phyloP scores from a whole-genome alignment of 2,113 vertebrate genomes.

The Hyaena hyaena region DNA sequence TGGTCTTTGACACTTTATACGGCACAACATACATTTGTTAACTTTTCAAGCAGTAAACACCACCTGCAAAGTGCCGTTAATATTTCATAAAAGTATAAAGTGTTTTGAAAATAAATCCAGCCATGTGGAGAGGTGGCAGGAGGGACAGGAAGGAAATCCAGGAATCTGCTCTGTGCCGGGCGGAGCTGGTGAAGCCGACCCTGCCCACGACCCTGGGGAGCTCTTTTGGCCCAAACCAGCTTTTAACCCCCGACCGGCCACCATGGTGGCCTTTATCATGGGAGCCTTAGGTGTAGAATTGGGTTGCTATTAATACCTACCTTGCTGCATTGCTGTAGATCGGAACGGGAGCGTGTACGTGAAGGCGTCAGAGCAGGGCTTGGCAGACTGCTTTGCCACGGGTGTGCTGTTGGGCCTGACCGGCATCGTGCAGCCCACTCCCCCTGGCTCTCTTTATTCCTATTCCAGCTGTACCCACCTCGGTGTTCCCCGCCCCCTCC shows the following conservation, averaged over 20 bases:
- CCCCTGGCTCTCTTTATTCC: too few relatives aligned
- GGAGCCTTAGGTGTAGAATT: not conserved
- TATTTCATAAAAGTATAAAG: conserved; percentile 73
- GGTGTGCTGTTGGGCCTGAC: not conserved
- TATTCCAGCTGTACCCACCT: too few relatives aligned
- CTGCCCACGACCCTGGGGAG: not conserved
- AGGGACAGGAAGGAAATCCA: not conserved
- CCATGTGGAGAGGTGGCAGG: conserved; percentile 50
- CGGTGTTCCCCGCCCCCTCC: too few relatives aligned
- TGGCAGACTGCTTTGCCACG: not conserved
- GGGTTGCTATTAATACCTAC: not conserved
- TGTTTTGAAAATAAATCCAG: conserved; percentile 75
- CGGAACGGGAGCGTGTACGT: not conserved
- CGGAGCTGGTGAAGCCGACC: too few relatives aligned
- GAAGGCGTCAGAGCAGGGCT: not conserved
- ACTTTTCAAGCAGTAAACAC: conserved; percentile 61
- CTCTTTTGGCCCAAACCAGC: not conserved
- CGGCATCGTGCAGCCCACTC: accelerated
- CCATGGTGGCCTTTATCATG: accelerated
- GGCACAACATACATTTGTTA: conserved; percentile 54
- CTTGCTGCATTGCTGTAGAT: not conserved
- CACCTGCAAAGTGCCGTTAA: conserved; percentile 76
- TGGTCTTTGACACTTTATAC: not conserved
- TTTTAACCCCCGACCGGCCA: not conserved
- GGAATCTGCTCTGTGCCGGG: accelerated